Percentiles rank a stretch among this genome's conserved stretches.
Evolutionary conservation across 2,797 vertebrate genomes (phyloP).

Genomic region (Phalloptychus januarius): DNA sequence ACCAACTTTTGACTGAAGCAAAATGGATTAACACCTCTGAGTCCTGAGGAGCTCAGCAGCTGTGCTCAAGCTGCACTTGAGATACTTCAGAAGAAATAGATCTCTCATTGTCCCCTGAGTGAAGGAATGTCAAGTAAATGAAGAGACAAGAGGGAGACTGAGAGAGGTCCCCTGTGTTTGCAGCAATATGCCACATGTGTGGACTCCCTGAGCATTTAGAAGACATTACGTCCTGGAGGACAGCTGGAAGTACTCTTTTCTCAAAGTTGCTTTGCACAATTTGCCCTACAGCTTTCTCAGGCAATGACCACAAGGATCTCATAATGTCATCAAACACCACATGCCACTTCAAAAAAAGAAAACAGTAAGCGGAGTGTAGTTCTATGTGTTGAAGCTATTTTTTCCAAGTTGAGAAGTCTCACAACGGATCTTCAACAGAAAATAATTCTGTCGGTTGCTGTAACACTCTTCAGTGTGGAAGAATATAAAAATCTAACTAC

Average conservation of each 20-base stretch:
- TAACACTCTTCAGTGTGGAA: not conserved
- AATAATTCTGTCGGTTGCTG: not conserved
- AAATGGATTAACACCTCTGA: not conserved
- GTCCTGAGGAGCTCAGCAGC: constrained; percentile 14
- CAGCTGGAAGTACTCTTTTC: not conserved
- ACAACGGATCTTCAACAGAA: not conserved
- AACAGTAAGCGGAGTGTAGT: not conserved
- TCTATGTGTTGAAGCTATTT: not conserved
- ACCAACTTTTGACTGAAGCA: constrained; percentile 25
- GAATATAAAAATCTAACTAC: not conserved
- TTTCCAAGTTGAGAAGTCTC: not conserved
- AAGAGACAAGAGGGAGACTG: constrained; percentile 23
- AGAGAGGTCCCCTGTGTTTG: constrained; percentile 26
- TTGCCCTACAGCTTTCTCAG: constrained; percentile 6
- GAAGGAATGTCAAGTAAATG: constrained; percentile 25
- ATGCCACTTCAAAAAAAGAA: not conserved
- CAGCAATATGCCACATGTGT: constrained; percentile 22
- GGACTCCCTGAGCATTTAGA: constrained; percentile 42
- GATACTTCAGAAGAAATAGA: not conserved
- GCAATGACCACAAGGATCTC: not conserved
- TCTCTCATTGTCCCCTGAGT: constrained; percentile 32
- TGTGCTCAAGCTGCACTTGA: constrained; percentile 8
- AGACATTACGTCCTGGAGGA: constrained; percentile 8
- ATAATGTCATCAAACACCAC: not conserved
- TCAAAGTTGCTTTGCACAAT: constrained; percentile 23